Conservation (phyloP, 2,113 vertebrate species). For the Eonycteris spelaea region DNA sequence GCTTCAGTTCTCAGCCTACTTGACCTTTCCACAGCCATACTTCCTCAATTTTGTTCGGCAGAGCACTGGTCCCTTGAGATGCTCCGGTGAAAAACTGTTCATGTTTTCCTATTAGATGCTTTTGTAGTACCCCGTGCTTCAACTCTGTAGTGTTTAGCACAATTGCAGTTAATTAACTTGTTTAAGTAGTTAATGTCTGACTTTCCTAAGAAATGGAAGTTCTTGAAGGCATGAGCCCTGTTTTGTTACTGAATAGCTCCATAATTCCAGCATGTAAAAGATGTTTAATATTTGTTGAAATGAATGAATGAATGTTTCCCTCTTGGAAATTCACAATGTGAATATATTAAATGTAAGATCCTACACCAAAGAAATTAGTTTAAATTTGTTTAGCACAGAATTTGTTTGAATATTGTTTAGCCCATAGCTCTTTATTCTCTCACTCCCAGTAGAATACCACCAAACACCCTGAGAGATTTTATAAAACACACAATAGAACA, state of each 20-base stretch:
- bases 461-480: not conserved
- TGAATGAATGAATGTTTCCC: not conserved
- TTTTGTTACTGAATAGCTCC: not conserved
- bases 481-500: not conserved
- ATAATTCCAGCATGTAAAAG: not conserved
- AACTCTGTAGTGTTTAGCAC: not conserved
- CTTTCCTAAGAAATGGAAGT: not conserved
- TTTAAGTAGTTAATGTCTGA: not conserved
- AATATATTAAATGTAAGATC: slow-evolving; percentile 11
- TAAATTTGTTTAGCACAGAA: not conserved
- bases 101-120: not conserved
- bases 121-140: not conserved
- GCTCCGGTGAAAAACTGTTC: not conserved
- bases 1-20: not conserved
- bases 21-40: not conserved
- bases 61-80: not conserved
- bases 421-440: not conserved
- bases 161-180: not conserved
- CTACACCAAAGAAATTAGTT: not conserved
- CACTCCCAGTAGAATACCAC: not conserved
- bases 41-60: not conserved
- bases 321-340: not conserved
- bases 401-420: not conserved
- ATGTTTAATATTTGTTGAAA: not conserved
- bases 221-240: not conserved